Base-by-base conservation (phyloP, 2,113 vertebrate species). In the Shinisaurus crocodilurus region DNA sequence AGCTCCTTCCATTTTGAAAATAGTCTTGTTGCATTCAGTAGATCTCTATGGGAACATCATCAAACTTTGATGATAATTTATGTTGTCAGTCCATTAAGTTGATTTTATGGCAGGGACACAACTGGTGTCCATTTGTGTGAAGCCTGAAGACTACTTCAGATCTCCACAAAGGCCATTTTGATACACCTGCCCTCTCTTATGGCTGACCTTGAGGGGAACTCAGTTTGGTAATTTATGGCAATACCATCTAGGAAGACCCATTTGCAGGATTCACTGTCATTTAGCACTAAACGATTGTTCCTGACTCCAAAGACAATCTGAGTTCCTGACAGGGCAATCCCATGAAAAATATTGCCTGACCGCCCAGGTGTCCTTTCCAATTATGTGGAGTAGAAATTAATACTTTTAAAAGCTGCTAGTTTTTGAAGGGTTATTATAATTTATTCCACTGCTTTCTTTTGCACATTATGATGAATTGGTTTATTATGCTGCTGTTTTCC, bases 221-320 rank as follows among this genome's bases (percentile, higher is more conserved):
- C 96, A 95, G 94, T 96, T 95, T 95, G 90, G 97, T 98, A 98
- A 98, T 99, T 98, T 98, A 98, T 97, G 95, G 97, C 96, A 97
- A 97, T 96, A 96, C 96, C 97, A 96, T 98, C 96, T 96, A 97
- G 97, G 97, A 98, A 97, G 97, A 97, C 96, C 97, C 96, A 98
- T 98, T 98, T 98, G 97, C 96, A 98, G 98, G 98, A 98, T 98
- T 98, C 97, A 97, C 97, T 98, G 97, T 98, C 98, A 97, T 97
- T 98, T 97, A 97, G 96, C 89, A 91, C 96, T 97, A 97, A 98
- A 96, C 96, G 95, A 98, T 98, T 94, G 87, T 96, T 98, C 95
- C 97, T 96, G 96, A 97, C 94, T 97, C 96, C 94, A 96, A 98
- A 98, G 98, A 98, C 98, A 98, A 98, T 98, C 97, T 97, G 96